Conservation (phyloP, 2,797 vertebrate species). For the Diceros bicornis region DNA sequence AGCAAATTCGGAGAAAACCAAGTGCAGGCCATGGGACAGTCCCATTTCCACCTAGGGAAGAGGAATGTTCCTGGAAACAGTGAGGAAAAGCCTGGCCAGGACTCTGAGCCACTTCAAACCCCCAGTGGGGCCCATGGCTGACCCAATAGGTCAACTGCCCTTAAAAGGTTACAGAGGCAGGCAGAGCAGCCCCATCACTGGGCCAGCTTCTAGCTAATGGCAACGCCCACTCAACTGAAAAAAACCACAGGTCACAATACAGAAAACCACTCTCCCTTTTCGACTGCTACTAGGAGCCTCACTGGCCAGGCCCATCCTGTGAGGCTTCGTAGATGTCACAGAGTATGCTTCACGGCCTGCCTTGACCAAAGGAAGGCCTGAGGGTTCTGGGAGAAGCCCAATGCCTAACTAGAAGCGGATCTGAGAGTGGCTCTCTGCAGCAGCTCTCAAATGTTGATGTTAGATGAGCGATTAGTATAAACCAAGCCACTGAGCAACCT, state of each 20-base stretch:
- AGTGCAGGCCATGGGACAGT: not conserved
- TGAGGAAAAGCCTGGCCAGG: constrained; percentile 40
- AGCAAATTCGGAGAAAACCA: constrained; percentile 29
- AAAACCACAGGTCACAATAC: not conserved
- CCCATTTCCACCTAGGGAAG: constrained; percentile 66
- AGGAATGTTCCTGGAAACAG: constrained; percentile 28
- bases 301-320: not conserved
- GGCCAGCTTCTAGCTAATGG: not conserved
- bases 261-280: not conserved
- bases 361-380: not conserved
- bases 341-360: not conserved
- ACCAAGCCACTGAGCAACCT: constrained; percentile 44
- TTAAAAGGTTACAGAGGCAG: not conserved
- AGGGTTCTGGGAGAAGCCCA: not conserved
- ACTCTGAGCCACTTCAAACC: not conserved
- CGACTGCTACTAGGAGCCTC: not conserved
- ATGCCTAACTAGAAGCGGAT: not conserved
- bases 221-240: not conserved
- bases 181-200: not conserved
- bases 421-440: not conserved
- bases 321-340: not conserved
- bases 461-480: not conserved
- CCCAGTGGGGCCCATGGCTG: not conserved
- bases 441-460: not conserved
- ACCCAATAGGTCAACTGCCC: not conserved